These are phyloP conservation scores for Esox lucius DNA, from an alignment of 2,797 vertebrate species.

Conservation along the genomic window DNA sequence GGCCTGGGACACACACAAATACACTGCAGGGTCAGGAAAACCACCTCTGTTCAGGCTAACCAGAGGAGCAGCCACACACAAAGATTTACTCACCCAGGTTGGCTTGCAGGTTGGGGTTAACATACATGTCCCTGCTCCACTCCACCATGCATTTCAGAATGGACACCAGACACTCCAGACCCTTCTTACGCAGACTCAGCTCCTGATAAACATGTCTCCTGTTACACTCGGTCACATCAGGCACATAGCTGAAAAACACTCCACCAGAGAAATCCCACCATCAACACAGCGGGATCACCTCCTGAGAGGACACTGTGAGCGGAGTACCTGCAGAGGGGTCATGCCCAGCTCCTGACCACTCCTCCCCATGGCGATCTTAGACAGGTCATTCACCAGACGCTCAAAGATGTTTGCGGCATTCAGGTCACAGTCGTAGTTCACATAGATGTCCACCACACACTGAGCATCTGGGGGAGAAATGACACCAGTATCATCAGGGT, in stretches of 20 bases:
- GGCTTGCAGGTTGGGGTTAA: constrained; percentile 94
- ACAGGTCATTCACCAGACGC: constrained; percentile 94
- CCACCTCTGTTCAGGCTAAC: neutral
- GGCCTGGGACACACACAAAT: constrained; percentile 72
- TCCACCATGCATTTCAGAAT: constrained; percentile 99
- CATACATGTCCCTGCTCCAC: constrained; percentile 98
- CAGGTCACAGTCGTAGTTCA: constrained; percentile 98
- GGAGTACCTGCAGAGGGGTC: constrained; percentile 72
- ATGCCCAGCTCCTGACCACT: constrained; percentile 96
- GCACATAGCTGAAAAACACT: neutral
- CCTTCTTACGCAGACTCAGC: constrained; percentile 94
- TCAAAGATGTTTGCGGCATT: constrained; percentile 99
- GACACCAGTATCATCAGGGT: neutral
- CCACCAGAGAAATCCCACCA: neutral
- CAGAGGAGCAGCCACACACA: constrained; percentile 5
- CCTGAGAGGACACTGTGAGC: constrained; percentile 52
- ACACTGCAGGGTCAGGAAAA: neutral
- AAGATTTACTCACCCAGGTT: constrained; percentile 82
- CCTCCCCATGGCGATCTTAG: constrained; percentile 95
- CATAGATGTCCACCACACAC: constrained; percentile 98
- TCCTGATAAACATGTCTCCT: constrained; percentile 74
- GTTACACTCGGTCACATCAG: neutral
- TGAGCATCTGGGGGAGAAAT: constrained; percentile 84
- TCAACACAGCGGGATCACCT: constrained; percentile 76
- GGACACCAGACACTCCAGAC: constrained; percentile 95